A percentile compares a stretch with the other conserved stretches of the same genome.
phyloP scores from a whole-genome alignment of 2,888 invertebrate genomes.

The Odontothrips loti region DNA sequence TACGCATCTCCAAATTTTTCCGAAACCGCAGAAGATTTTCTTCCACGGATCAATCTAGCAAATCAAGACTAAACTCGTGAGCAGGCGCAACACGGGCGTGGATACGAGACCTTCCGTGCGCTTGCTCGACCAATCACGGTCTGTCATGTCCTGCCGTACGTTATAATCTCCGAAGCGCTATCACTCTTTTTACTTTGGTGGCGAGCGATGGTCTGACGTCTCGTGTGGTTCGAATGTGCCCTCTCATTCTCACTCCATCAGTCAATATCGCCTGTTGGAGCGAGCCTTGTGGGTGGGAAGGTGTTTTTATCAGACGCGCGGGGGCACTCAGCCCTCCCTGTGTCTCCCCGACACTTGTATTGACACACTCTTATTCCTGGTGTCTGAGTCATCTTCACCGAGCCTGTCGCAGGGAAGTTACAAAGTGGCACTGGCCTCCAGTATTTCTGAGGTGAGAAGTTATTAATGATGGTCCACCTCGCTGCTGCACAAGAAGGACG shows the following conservation, averaged over 20 bases:
- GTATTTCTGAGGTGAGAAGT: background rate
- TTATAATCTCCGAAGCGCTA: background rate
- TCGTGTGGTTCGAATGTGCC: background rate
- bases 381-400: background rate
- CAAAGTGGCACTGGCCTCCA: background rate
- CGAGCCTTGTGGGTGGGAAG: background rate
- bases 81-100: no score
- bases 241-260: slow-evolving; percentile 18
- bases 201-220: background rate
- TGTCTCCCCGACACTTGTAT: background rate
- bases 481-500: background rate
- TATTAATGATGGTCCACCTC: background rate
- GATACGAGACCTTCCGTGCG: background rate
- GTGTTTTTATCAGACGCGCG: background rate
- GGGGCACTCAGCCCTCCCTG: background rate
- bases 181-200: slow-evolving; percentile 6
- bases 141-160: slow-evolving; percentile 10
- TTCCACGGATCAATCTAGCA: background rate
- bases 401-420: background rate
- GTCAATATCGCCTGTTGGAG: background rate
- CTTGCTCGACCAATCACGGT: background rate
- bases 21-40: background rate
- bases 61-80: background rate
- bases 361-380: background rate
- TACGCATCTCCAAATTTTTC: no score